Evolutionary conservation across 2,113 vertebrate genomes (phyloP).

Genomic region (Phalacrocorax carbo): DNA sequence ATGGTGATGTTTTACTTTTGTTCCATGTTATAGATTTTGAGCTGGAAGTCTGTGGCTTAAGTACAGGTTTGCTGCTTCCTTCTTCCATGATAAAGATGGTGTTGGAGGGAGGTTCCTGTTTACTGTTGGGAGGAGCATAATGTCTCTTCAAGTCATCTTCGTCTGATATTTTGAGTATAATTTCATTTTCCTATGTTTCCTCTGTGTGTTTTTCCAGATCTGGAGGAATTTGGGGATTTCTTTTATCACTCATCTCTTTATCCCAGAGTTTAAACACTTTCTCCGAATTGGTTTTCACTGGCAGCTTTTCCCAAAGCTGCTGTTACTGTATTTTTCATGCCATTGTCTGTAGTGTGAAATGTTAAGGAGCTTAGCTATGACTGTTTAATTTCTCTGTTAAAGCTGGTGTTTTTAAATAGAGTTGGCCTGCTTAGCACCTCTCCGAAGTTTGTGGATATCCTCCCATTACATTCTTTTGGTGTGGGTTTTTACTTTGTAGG

Average conservation of each 20-base stretch:
- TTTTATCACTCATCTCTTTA: background rate
- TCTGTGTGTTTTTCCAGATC: background rate
- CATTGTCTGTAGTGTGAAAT: constrained; percentile 22
- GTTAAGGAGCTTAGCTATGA: constrained; percentile 37
- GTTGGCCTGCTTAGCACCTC: background rate
- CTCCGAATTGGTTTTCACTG: constrained; percentile 8
- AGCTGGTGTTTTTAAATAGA: background rate
- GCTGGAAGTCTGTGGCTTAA: background rate
- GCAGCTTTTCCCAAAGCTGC: constrained; percentile 16
- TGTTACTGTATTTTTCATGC: constrained; percentile 13
- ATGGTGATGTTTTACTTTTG: background rate
- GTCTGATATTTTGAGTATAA: background rate
- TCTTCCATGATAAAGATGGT: background rate
- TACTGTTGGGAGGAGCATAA: background rate
- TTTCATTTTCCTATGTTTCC: background rate
- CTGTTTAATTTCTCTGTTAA: constrained; percentile 44
- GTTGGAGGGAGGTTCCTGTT: background rate
- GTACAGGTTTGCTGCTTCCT: background rate
- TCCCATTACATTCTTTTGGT: background rate
- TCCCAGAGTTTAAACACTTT: background rate
- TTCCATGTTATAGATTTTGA: background rate
- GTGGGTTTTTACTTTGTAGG: background rate
- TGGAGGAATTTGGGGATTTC: background rate
- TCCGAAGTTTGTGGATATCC: background rate
- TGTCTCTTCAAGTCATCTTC: background rate